phyloP scores from a whole-genome alignment of 2,888 invertebrate species.

The Platycheirus albimanus region DNA sequence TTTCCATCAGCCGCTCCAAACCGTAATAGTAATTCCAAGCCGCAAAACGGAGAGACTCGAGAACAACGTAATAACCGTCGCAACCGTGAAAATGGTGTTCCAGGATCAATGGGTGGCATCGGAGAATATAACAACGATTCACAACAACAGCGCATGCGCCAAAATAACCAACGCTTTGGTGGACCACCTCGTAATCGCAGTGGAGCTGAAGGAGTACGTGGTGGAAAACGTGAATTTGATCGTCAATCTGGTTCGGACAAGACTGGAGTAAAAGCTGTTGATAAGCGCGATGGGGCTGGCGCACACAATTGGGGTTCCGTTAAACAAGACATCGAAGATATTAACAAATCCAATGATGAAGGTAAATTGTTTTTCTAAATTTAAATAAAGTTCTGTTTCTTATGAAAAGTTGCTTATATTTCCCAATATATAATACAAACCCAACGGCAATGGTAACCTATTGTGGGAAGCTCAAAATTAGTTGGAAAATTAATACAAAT shows the following conservation, averaged over 20 bases:
- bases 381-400: not conserved
- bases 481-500: no score
- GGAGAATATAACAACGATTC: constrained; percentile 77
- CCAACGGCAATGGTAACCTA: no score
- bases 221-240: constrained; percentile 96
- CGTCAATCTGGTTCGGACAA: constrained; percentile 97
- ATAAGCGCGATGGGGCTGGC: constrained; percentile 97
- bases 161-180: constrained; percentile 82
- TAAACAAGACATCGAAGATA: constrained; percentile 92
- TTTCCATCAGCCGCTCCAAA: constrained; percentile 34
- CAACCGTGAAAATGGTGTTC: constrained; percentile 82
- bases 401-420: no score
- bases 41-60: constrained; percentile 84
- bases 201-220: constrained; percentile 82
- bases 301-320: constrained; percentile 98
- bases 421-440: no score
- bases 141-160: constrained; percentile 80
- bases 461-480: no score
- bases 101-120: constrained; percentile 81
- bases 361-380: constrained; percentile 38
- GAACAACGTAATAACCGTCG: constrained; percentile 86
- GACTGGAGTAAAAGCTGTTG: constrained; percentile 96
- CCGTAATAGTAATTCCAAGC: constrained; percentile 66
- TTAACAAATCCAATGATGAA: constrained; percentile 78
- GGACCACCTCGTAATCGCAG: constrained; percentile 81